Percentiles rank a stretch among this genome's conserved stretches.
Conservation (phyloP, 2,797 vertebrate genomes). For the Melanotaenia maccullochi region DNA sequence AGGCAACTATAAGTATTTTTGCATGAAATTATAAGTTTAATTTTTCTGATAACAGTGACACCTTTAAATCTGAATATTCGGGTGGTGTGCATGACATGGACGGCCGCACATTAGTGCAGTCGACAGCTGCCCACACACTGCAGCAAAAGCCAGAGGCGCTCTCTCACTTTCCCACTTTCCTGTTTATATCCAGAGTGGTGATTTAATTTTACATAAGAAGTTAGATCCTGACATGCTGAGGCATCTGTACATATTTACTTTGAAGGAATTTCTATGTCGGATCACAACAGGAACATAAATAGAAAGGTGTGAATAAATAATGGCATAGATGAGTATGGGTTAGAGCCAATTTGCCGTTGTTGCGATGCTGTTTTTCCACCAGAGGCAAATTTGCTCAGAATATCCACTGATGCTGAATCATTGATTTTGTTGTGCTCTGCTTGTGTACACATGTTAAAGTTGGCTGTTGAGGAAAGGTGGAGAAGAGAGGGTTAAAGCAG, state of each 20-base stretch:
- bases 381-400: conserved; percentile 9
- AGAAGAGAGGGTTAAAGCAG: background rate
- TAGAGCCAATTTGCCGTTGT: conserved; percentile 16
- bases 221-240: conserved; percentile 29
- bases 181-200: conserved; percentile 39
- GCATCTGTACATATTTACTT: conserved; percentile 24
- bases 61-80: conserved; percentile 29
- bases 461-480: background rate
- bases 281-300: conserved; percentile 22
- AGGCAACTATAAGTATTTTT: too few species aligned
- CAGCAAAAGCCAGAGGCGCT: conserved; percentile 48
- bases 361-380: background rate
- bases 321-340: background rate
- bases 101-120: conserved; percentile 45
- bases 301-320: conserved; percentile 34
- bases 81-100: conserved; percentile 42
- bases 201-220: conserved; percentile 52
- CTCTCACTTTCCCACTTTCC: conserved; percentile 24
- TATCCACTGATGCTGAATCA: background rate
- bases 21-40: background rate
- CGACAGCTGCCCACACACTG: conserved; percentile 64
- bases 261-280: conserved; percentile 11
- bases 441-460: background rate
- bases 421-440: background rate
- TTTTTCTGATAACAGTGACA: conserved; percentile 12